phyloP scores from a whole-genome alignment of 2,113 vertebrate species.

The Arothron firmamentum region DNA sequence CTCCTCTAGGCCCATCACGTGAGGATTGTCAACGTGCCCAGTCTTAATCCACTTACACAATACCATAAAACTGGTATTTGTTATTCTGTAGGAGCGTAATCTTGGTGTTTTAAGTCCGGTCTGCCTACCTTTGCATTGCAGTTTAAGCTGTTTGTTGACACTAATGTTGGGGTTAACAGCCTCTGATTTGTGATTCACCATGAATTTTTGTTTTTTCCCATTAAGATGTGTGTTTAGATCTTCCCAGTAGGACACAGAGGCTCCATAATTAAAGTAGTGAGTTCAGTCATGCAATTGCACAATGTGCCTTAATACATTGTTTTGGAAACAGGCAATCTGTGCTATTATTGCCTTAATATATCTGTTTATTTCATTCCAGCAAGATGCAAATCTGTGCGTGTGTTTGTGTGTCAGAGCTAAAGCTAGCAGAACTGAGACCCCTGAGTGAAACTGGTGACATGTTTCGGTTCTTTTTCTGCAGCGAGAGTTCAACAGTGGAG shows the following conservation, averaged over 20 bases:
- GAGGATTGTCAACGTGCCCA: slow-evolving; percentile 12
- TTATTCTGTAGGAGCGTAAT: slow-evolving; percentile 1
- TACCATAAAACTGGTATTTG: slow-evolving; percentile 1
- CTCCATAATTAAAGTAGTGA: slow-evolving; percentile 55
- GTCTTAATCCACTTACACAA: slow-evolving; percentile 44
- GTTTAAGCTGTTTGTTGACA: slow-evolving; percentile 32
- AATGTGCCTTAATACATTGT: slow-evolving; percentile 48
- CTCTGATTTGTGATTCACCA: slow-evolving; percentile 34
- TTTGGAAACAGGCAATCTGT: slow-evolving; percentile 49
- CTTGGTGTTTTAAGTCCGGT: slow-evolving; percentile 13
- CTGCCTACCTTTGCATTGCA: slow-evolving; percentile 13
- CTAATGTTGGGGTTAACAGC: slow-evolving; percentile 13
- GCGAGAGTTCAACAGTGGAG: neutral
- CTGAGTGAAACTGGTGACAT: neutral
- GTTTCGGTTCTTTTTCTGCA: slow-evolving; percentile 23
- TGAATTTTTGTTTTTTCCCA: slow-evolving; percentile 9
- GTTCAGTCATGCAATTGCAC: slow-evolving; percentile 61
- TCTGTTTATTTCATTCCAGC: slow-evolving; percentile 36
- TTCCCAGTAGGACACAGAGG: slow-evolving; percentile 25
- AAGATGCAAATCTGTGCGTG: neutral
- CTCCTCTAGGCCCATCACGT: slow-evolving; percentile 28
- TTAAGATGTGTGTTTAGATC: slow-evolving; percentile 32
- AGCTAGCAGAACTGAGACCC: slow-evolving; percentile 16
- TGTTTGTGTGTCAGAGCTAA: neutral
- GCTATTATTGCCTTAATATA: slow-evolving; percentile 34